These are phyloP conservation scores for Sinhomidia bicolor DNA, from an alignment of 2,888 invertebrate species.

Conservation along the genomic window DNA sequence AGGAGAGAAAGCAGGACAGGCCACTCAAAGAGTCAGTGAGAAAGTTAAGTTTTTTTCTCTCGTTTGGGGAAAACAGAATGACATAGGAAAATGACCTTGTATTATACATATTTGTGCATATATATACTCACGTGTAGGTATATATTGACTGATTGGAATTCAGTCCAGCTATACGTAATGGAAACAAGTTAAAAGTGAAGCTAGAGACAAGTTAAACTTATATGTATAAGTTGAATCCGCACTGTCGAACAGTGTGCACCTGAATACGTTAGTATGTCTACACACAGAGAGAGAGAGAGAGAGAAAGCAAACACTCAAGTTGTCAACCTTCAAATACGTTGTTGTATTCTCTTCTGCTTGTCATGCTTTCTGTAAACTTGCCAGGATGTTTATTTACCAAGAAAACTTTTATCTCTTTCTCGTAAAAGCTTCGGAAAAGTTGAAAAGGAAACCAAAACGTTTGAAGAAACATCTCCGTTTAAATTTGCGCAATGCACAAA, in stretches of 20 bases:
- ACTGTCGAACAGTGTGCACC: neutral
- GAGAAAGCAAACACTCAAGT: neutral
- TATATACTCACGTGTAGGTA: neutral
- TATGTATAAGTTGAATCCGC: neutral
- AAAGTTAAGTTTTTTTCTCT: slow-evolving; percentile 10
- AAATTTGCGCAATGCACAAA: neutral
- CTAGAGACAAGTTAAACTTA: neutral
- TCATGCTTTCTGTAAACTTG: neutral
- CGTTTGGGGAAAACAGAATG: neutral
- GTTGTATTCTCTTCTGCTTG: neutral
- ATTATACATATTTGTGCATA: too few relatives aligned
- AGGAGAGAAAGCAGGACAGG: neutral
- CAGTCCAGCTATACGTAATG: too few relatives aligned
- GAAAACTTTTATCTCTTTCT: neutral
- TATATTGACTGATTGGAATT: too few relatives aligned
- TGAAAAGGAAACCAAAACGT: neutral
- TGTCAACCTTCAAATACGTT: neutral
- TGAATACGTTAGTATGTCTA: too few relatives aligned
- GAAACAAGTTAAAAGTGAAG: too few relatives aligned
- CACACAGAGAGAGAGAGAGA: too few relatives aligned
- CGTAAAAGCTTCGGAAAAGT: neutral
- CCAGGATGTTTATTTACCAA: neutral
- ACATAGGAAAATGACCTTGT: slow-evolving; percentile 8
- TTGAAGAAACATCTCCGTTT: neutral
- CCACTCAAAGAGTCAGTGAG: slow-evolving; percentile 21